phyloP scores from a whole-genome alignment of 2,888 invertebrate species.

The Cetonia aurata region DNA sequence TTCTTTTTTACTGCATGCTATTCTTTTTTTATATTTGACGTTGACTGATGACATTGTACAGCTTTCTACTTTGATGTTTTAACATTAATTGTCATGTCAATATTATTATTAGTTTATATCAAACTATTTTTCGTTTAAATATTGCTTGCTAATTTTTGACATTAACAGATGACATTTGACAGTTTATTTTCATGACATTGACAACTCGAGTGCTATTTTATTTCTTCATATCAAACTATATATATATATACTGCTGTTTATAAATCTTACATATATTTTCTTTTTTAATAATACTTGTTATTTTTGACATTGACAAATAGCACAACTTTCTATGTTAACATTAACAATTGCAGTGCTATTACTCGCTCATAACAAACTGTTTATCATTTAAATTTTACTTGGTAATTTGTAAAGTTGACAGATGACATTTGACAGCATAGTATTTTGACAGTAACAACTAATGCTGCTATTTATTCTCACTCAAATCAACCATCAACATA shows the following conservation, averaged over 20 bases:
- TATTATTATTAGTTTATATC: background rate
- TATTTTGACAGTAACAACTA: slow-evolving; percentile 8
- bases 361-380: background rate
- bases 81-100: background rate
- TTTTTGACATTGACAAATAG: no score
- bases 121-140: background rate
- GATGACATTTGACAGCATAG: slow-evolving; percentile 5
- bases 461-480: no score
- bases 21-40: background rate
- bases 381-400: background rate
- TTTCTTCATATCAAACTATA: background rate
- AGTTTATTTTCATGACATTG: slow-evolving; percentile 11
- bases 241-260: background rate
- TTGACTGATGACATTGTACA: background rate
- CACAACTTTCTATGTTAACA: background rate
- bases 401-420: background rate
- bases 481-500: no score
- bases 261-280: no score
- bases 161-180: background rate
- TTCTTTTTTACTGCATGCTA: background rate
- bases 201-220: background rate
- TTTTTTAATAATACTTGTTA: no score
- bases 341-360: background rate
- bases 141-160: background rate
- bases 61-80: background rate